Base-by-base conservation (phyloP, 2,888 invertebrate species). In the Eumacrocentrus americanus region DNA sequence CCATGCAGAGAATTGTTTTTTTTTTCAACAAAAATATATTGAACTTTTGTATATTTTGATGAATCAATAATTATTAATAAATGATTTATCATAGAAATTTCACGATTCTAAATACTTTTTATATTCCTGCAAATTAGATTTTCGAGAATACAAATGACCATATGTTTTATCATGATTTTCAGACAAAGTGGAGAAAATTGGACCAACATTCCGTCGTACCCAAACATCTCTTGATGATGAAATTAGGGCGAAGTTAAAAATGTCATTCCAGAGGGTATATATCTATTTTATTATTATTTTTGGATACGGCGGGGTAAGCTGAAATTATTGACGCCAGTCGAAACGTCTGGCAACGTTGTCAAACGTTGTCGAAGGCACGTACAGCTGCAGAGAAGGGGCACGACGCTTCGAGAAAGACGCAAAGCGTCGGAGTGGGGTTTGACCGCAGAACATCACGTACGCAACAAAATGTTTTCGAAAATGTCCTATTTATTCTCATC, bases 321-420 rank as follows among this genome's bases (percentile, higher is more conserved):
- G 42, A 53, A 53, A 54, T 29, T 54, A 44, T 54, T 34, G 54
- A 34, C 40, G 53, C 20, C 25, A 42, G 14, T 40, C 22, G 35
- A 53, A 44, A 60, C 56, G 63, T 58, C 51, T 63, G 64, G 58
- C 64, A 67, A 66, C 69, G 60, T 62, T 55, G 67, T 9, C 5
- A 9, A 6, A 29, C 29, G 9, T 9, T 9, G 9, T 6, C 4
- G 29, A 4, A 29, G 5, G 58, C 64, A 46, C 40, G n/a, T 47
- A 35, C 56, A 52, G 48, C 58, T 38, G 44, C 56, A 48, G 58
- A 50, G 35, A 63, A 59, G 64, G 56, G 55, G 59, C 61, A 35
- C 54, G 67, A 67, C 61, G 64, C 59, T 59, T 62, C 60, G 52
- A 52, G 53, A 52, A 51, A 60, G 61, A 62, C 61, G 61, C 35